phyloP scores from a whole-genome alignment of 2,888 invertebrate genomes.

The Drosophila koepferae region DNA sequence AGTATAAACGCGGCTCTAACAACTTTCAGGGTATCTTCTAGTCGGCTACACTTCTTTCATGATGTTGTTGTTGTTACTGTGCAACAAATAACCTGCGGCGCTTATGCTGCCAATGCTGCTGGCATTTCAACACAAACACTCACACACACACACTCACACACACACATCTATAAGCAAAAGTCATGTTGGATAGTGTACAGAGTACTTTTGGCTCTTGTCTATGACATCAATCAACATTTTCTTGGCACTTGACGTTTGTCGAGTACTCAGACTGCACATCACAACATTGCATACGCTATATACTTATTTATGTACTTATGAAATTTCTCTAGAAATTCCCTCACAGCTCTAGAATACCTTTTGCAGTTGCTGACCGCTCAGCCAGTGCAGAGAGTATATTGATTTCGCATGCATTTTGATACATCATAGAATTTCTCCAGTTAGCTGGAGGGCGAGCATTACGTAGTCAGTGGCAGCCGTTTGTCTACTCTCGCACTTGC shows the following conservation, averaged over 20 bases:
- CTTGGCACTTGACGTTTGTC: not conserved
- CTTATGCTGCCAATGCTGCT: constrained; percentile 26
- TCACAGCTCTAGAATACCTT: no score
- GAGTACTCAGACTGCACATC: not conserved
- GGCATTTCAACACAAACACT: constrained; percentile 7
- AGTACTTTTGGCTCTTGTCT: no score
- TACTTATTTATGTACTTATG: no score
- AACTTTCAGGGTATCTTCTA: not conserved
- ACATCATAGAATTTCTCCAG: no score
- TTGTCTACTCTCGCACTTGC: not conserved
- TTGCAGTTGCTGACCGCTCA: not conserved
- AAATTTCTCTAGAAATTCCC: no score
- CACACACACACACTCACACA: not conserved
- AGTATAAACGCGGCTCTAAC: no score
- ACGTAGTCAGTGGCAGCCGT: not conserved
- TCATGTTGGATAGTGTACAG: not conserved
- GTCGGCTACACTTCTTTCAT: not conserved
- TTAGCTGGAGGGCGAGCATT: no score
- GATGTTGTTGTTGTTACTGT: not conserved
- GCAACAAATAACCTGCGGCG: constrained; percentile 9
- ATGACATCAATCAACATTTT: not conserved
- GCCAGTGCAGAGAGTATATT: not conserved
- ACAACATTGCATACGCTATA: not conserved
- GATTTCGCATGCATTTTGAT: not conserved
- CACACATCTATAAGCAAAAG: not conserved